Evolutionary conservation across 2,113 vertebrate genomes (phyloP), one percentile per base, ranked within the genome.

Genomic region (Hypomesus transpacificus): DNA sequence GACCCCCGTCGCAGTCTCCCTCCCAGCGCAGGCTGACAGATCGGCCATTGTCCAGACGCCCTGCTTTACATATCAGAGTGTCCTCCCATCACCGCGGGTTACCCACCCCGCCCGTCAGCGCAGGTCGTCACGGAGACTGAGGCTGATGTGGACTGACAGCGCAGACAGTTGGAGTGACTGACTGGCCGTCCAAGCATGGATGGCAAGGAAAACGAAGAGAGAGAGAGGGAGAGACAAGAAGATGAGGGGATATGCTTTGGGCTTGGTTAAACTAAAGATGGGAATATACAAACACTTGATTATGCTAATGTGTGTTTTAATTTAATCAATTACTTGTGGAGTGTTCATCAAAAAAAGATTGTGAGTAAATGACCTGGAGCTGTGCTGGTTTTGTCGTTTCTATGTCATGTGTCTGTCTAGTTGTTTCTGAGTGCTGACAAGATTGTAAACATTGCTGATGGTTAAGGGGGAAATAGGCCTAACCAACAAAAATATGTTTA

Each of bases 141-240:
- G 86, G 75, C 85, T 96, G 95, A 96, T 96, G 86, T 83, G 90
- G 93, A 89, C 86, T 95, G 96, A 97, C 95, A 94, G 93, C 87
- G 81, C 88, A 91, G 88, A 84, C 92, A 70, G 92, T 90, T 90
- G 90, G 91, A 89, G 89, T 89, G 91, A 86, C 80, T 77, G 84
- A 86, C 75, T 72, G 84, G 82, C 66, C 78, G 79, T 66, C 24
- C 21, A 67, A 16, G 21, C 31, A 50, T 3, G 22, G 39, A 11
- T 28, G 18, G 18, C 16, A 51, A 34, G 28, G 54, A 62, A 68
- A 9, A 20, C 14, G 58, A 69, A 28, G 89, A 92, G 20, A 58
- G n/a, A 24, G 18, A 21, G 52, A 20, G 62, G 39, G 62, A 65
- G 31, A n/a, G 63, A 20, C 22, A n/a, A 34, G 22, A 9, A 6